Conservation (phyloP, 2,113 vertebrate genomes). For the Nycticorax nycticorax region DNA sequence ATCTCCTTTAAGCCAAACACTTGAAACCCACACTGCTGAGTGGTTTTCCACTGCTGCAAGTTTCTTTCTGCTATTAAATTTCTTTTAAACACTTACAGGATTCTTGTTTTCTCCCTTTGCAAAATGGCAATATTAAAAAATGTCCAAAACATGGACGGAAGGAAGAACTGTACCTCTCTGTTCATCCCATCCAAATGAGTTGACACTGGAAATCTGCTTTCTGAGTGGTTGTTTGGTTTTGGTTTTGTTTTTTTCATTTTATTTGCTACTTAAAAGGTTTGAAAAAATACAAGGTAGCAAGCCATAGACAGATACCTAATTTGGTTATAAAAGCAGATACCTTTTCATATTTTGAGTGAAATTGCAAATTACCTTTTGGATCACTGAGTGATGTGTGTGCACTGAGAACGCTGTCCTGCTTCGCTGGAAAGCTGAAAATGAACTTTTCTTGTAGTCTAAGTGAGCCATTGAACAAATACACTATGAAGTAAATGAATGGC, state of each 20-base stretch:
- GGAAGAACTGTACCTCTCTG: neutral
- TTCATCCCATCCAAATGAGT: neutral
- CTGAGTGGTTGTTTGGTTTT: neutral
- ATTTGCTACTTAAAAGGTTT: neutral
- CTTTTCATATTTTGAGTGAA: neutral
- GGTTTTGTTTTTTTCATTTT: no score
- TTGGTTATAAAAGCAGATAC: neutral
- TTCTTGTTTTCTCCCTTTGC: neutral
- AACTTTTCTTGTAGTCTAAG: neutral
- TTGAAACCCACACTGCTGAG: neutral
- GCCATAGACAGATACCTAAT: neutral
- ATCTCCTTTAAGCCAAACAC: neutral
- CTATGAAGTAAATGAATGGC: neutral
- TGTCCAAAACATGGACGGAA: neutral
- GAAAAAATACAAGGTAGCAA: neutral
- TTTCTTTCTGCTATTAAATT: neutral
- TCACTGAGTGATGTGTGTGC: neutral
- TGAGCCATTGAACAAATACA: neutral
- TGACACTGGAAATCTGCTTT: neutral
- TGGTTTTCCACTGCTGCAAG: neutral
- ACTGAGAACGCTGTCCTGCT: neutral
- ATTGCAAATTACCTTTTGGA: neutral
- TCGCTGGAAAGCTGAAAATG: neutral
- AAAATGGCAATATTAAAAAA: neutral
- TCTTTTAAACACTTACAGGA: neutral